Base-by-base conservation (phyloP, 2,888 invertebrate genomes). In the Drosophila anceps region DNA sequence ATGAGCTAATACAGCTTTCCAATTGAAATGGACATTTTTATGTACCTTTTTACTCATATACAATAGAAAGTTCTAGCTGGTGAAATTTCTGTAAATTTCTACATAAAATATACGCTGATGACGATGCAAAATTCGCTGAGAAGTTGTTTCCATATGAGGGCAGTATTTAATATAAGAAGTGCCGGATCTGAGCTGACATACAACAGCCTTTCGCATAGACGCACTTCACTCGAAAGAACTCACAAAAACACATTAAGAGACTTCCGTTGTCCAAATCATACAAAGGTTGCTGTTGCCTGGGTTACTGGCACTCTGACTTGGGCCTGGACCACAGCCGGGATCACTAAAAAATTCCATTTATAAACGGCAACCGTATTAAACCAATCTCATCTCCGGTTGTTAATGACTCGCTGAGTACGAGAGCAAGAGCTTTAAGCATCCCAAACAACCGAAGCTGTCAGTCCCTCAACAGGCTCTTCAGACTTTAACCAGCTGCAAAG, bases 361-460 rank as follows among this genome's bases (percentile, higher is more conserved):
- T 84, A 84, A 88, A 76, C 87, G 79, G 81, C 84, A 86, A 82
- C 82, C 81, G 84, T 86, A 86, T 88, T 86, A 86, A 88, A 84
- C 86, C 86, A 84, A 86, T 86, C 86, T 86, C 86, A 86, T 86
- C 88, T 86, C 86, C 86, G 87, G 88, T 88, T 86, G 81, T 88
- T 86, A 86, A 86, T 84, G 86, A 86, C 86, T 81, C 79, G 76
- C 71, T 69, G 80, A 82, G 54, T 54, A 75, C 54, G 48, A 63
- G 72, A 65, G 63, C 64, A 67, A 72, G 71, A 65, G 66, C 69
- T 73, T 79, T 66, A 73, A 69, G 74, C 69, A 64, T 53, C 69
- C 51, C 31, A 57, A 39, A 50, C 44, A 33, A 24, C 27, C 37
- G 13, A 5, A 29, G 46, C 65, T 61, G 76, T 69, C 70, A 58